These are phyloP conservation scores for Fistularia commersonii DNA, from an alignment of 2,797 vertebrate species.

Conservation along the genomic window DNA sequence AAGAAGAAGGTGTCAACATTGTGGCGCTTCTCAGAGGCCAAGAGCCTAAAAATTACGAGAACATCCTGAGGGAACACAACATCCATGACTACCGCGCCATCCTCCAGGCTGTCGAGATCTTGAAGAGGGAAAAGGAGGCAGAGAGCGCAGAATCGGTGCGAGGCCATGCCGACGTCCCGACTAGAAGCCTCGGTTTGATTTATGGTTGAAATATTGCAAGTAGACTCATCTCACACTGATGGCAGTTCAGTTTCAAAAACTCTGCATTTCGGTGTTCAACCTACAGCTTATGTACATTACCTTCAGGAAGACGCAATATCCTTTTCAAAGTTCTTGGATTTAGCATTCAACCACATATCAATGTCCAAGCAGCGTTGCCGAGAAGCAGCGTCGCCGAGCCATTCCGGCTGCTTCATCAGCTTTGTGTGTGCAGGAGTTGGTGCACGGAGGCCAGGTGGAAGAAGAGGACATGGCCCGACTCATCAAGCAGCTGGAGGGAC, in stretches of 20 bases:
- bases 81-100: conserved; percentile 92
- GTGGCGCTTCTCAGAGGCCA: conserved; percentile 90
- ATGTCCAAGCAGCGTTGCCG: too few species aligned
- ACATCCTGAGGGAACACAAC: conserved; percentile 85
- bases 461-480: conserved; percentile 88
- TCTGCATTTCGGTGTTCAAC: too few species aligned
- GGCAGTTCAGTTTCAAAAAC: too few species aligned
- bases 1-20: conserved; percentile 83
- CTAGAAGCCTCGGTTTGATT: too few species aligned
- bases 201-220: too few species aligned
- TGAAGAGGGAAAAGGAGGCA: conserved; percentile 83
- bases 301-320: too few species aligned
- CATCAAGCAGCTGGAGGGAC: conserved; percentile 71
- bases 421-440: conserved; percentile 77
- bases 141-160: conserved; percentile 83
- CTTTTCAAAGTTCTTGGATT: not conserved
- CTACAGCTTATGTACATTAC: too few species aligned
- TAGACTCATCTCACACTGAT: too few species aligned
- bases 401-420: not conserved
- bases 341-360: too few species aligned
- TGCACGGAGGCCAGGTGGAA: conserved; percentile 77
- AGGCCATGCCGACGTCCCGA: conserved; percentile 1
- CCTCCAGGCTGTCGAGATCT: conserved; percentile 87
- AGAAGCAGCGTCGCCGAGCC: too few species aligned
- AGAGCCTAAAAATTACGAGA: conserved; percentile 93